Evolutionary conservation across 2,888 invertebrate genomes (phyloP).

Genomic region (Silvanus unidentatus): DNA sequence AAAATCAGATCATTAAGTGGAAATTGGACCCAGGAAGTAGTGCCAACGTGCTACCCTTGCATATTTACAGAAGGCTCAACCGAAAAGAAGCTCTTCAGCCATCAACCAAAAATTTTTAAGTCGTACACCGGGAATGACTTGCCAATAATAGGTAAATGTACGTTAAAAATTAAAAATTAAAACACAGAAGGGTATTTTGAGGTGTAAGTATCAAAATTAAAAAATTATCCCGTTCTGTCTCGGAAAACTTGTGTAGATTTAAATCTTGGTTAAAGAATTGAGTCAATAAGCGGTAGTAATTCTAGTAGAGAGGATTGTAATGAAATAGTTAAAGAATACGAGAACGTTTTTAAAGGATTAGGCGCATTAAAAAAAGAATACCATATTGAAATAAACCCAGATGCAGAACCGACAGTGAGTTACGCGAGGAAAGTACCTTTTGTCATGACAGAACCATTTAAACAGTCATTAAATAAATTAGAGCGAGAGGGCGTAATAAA

Average conservation of each 20-base stretch:
- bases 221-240: neutral
- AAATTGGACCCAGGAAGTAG: neutral
- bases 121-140: neutral
- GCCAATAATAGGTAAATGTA: neutral
- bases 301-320: too few relatives aligned
- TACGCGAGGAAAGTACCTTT: slow-evolving; percentile 20
- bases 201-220: slow-evolving; percentile 1
- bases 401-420: slow-evolving; percentile 12
- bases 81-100: neutral
- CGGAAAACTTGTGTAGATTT: neutral
- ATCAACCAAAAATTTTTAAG: neutral
- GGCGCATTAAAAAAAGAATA: slow-evolving; percentile 18
- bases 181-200: neutral
- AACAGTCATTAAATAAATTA: slow-evolving; percentile 14
- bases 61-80: neutral
- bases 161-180: neutral
- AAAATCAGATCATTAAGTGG: neutral
- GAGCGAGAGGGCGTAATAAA: slow-evolving; percentile 17
- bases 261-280: neutral
- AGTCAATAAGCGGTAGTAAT: neutral
- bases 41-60: neutral
- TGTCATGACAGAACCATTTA: slow-evolving; percentile 14
- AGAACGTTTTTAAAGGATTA: slow-evolving; percentile 20
- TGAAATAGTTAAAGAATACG: slow-evolving; percentile 10
- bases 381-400: slow-evolving; percentile 12